Base-by-base conservation (phyloP, 2,797 vertebrate genomes). In the Selene dorsalis region DNA sequence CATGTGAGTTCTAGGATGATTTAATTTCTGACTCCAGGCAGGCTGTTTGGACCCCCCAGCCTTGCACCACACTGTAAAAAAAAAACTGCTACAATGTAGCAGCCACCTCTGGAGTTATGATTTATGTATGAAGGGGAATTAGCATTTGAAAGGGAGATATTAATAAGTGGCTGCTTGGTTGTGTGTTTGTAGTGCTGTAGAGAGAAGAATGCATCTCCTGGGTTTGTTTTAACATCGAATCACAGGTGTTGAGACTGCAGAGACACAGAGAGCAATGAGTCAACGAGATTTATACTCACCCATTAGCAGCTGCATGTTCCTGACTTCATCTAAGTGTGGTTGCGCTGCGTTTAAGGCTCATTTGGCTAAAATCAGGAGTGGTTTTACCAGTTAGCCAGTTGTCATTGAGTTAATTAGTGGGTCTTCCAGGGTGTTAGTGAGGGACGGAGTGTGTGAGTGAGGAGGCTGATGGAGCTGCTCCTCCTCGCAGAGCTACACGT, bases 131-230 rank as follows among this genome's bases (percentile, higher is more conserved):
- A 92, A 84, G 75, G 45, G 6, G 65, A 88, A 94, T 95, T 94
- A 87, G 91, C 94, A 94, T 95, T 94, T 94, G 89, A 95, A 95
- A 95, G 93, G 68, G 86, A 82, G 83, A 90, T 94, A 89, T 93
- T 93, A 92, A 94, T 93, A 93, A 91, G 87, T 87, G 66, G 79
- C 78, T 87, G 87, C 88, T 79, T 80, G 39, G 26, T 59, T 48
- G 86, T 88, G 84, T 67, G 88, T 89, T 88, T 88, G 82, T 65
- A 73, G 83, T 59, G 43, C 83, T 78, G 79, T 52, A 39, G 72
- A 72, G 64, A 56, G 73, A 77, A 77, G 64, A 73, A 62, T 67
- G 64, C 45, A 75, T 41, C 30, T 62, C 57, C 77, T 20, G 53
- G 24, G 48, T 32, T 50, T 76, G 39, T 70, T 74, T 39, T 61